Conservation (phyloP, 2,888 invertebrate genomes). For the Leptopilina syphax region DNA sequence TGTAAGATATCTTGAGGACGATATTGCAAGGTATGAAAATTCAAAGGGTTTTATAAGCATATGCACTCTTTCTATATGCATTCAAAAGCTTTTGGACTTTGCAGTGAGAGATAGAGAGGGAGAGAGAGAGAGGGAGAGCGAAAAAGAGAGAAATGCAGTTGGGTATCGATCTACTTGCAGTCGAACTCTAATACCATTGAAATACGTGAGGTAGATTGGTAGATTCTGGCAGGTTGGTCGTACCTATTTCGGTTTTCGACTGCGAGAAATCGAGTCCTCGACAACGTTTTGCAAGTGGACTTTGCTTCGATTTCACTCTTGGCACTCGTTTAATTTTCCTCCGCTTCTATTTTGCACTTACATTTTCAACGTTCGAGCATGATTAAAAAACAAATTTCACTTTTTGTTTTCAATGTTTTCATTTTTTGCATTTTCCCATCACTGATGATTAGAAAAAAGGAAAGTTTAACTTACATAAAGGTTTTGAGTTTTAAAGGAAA, state of each 20-base stretch:
- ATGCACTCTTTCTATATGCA: conserved; percentile 47
- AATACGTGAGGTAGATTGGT: conserved; percentile 57
- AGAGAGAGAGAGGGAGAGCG: neutral
- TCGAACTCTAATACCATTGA: conserved; percentile 63
- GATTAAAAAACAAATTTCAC: neutral
- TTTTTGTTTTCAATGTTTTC: neutral
- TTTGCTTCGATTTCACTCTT: conserved; percentile 38
- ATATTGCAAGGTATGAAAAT: neutral
- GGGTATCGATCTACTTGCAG: conserved; percentile 64
- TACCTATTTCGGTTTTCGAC: conserved; percentile 44
- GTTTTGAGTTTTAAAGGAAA: too few species aligned
- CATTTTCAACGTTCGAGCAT: neutral
- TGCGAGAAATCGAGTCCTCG: conserved; percentile 22
- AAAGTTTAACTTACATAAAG: too few species aligned
- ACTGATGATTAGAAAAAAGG: too few species aligned
- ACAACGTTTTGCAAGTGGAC: conserved; percentile 34
- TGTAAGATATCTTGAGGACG: neutral
- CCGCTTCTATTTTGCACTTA: neutral
- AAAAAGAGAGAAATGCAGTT: conserved; percentile 60
- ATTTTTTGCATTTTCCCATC: neutral
- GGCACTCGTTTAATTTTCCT: conserved; percentile 23
- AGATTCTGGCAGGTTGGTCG: conserved; percentile 35
- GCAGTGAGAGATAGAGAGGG: conserved; percentile 33
- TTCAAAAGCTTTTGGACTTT: conserved; percentile 57
- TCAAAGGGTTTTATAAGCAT: conserved; percentile 21